Evolutionary conservation across 2,888 invertebrate genomes (phyloP).

Genomic region (Lasioglossum vierecki): DNA sequence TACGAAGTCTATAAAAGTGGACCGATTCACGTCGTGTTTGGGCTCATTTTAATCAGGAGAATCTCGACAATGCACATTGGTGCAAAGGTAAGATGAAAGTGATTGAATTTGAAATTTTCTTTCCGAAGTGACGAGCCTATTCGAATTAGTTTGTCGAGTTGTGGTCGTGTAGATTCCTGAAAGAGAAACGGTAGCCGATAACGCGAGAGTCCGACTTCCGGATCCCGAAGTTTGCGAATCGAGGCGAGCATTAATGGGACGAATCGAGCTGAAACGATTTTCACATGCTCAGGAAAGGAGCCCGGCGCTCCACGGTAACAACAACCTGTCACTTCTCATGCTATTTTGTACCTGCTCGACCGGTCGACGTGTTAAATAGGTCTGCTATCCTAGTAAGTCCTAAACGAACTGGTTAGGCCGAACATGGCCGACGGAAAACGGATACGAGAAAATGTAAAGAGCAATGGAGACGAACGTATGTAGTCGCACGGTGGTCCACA

Average conservation of each 20-base stretch:
- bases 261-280: slow-evolving; percentile 8
- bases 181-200: neutral
- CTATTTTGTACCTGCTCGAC: slow-evolving; percentile 45
- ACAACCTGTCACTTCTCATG: slow-evolving; percentile 43
- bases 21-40: neutral
- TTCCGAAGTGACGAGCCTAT: neutral
- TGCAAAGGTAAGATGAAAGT: neutral
- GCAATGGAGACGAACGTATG: neutral
- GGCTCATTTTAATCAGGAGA: neutral
- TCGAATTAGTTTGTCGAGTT: neutral
- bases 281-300: neutral
- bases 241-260: neutral
- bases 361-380: slow-evolving; percentile 55
- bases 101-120: neutral
- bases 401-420: slow-evolving; percentile 47
- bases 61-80: neutral
- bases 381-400: slow-evolving; percentile 44
- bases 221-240: neutral
- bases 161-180: neutral
- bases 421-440: slow-evolving; percentile 34
- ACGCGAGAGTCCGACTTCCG: neutral
- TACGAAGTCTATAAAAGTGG: neutral
- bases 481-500: too few species aligned
- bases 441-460: slow-evolving; percentile 28
- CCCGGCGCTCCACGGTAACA: slow-evolving; percentile 10